Conservation (phyloP, 2,113 vertebrate species). For the Pogonocichla stellata region DNA sequence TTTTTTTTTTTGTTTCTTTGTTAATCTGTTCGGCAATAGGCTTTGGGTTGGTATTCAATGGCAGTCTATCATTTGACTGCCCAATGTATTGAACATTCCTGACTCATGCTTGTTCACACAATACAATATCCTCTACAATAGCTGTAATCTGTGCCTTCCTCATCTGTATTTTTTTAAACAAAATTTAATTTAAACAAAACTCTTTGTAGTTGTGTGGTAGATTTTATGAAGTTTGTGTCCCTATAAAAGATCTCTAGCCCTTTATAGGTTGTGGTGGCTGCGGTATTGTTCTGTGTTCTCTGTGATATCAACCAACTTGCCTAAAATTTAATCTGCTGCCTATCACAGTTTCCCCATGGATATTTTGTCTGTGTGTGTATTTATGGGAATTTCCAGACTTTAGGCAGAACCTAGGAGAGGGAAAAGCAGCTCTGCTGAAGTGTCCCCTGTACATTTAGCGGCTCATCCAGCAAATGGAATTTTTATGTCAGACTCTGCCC, state of each 20-base stretch:
- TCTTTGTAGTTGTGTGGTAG: background rate
- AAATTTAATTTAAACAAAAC: too few species aligned
- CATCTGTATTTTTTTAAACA: background rate
- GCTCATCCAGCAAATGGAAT: constrained; percentile 13
- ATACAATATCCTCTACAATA: too few species aligned
- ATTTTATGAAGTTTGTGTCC: background rate
- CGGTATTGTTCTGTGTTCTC: background rate
- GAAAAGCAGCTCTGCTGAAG: background rate
- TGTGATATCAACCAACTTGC: background rate
- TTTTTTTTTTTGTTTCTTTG: background rate
- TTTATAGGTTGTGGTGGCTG: background rate
- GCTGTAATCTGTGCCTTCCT: background rate
- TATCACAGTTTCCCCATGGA: background rate
- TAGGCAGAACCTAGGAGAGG: background rate
- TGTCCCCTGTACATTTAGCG: background rate
- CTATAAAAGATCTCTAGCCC: background rate
- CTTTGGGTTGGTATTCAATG: background rate
- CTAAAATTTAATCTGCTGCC: background rate
- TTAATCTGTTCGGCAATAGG: background rate
- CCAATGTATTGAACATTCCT: background rate
- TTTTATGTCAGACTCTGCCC: background rate
- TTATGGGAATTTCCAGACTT: background rate
- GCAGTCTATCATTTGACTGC: background rate
- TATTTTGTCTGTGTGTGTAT: background rate
- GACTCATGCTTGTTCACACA: background rate